Evolutionary conservation across 2,888 invertebrate species (phyloP), one percentile per base, ranked within the genome.

Genomic region (Aethes cnicana): DNA sequence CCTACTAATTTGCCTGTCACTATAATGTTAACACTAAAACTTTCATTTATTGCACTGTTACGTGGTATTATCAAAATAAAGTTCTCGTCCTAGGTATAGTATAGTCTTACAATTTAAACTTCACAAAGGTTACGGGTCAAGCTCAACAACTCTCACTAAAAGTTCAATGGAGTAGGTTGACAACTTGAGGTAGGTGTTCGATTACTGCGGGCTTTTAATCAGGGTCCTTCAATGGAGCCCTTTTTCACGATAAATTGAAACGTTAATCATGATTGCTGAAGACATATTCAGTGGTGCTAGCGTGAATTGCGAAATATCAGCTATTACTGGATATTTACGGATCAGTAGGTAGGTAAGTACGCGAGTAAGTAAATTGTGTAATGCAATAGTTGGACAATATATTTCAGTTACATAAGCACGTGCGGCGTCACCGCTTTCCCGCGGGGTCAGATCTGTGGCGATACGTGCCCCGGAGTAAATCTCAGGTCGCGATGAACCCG

Each of bases 81-180:
- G 17, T 17, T 32, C 17, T 17, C 30, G 14, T n/a, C n/a, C n/a
- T n/a, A n/a, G n/a, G n/a, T n/a, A n/a, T n/a, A 43, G 14, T 30
- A 30, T 23, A 12, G 18, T 26, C 11, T 23, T 46, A 28, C 30
- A 48, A 54, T 54, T 58, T 44, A 47, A 43, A 47, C 42, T 58
- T 56, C 59, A 62, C 62, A 72, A 73, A 77, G 77, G 74, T 74
- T 71, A 70, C 62, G 59, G 67, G 63, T 67, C 75, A 78, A 82
- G 77, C 77, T 80, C 74, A 80, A 75, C 74, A 59, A 74, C 74
- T 78, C 67, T 71, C 71, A 65, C 25, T 25, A 25, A 52, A 52
- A 52, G 49, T 49, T 49, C 43, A 52, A 9, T 52, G 44, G 32
- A 39, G 46, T 46, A 39, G 39, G 52, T 52, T 52, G 52, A 52